Evolutionary conservation across 2,888 invertebrate genomes (phyloP).

Genomic region (Noctua janthina): DNA sequence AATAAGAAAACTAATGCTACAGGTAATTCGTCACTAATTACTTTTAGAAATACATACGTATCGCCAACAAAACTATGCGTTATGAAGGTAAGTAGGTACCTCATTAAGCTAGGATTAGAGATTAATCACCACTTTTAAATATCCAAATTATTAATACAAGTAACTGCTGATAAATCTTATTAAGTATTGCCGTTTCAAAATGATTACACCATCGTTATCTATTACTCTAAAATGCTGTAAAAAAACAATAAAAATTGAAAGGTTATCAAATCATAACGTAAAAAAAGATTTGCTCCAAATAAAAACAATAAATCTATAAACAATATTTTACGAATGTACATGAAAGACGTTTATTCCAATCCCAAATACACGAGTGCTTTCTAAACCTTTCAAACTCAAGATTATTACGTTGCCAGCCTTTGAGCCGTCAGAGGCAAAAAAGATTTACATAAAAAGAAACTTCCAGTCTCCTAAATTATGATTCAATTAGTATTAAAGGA

Average conservation of each 20-base stretch:
- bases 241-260: neutral
- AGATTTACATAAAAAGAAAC: slow-evolving; percentile 90
- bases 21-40: neutral
- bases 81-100: neutral
- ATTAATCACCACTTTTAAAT: neutral
- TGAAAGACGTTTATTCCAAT: slow-evolving; percentile 72
- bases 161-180: neutral
- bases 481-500: slow-evolving; percentile 91
- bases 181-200: neutral
- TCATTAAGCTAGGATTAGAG: neutral
- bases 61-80: neutral
- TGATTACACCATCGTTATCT: neutral
- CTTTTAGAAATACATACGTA: neutral
- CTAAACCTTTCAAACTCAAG: slow-evolving; percentile 81
- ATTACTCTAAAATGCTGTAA: neutral
- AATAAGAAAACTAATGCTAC: neutral
- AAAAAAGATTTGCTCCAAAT: slow-evolving; percentile 13
- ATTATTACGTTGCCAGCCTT: slow-evolving; percentile 85
- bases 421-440: slow-evolving; percentile 83
- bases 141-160: neutral
- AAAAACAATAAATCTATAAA: slow-evolving; percentile 41
- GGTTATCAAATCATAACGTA: neutral
- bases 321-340: slow-evolving; percentile 50
- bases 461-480: slow-evolving; percentile 88
- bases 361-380: slow-evolving; percentile 78